Base-by-base conservation (phyloP, 1,140 invertebrate species). In the Marisa cornuarietis region DNA sequence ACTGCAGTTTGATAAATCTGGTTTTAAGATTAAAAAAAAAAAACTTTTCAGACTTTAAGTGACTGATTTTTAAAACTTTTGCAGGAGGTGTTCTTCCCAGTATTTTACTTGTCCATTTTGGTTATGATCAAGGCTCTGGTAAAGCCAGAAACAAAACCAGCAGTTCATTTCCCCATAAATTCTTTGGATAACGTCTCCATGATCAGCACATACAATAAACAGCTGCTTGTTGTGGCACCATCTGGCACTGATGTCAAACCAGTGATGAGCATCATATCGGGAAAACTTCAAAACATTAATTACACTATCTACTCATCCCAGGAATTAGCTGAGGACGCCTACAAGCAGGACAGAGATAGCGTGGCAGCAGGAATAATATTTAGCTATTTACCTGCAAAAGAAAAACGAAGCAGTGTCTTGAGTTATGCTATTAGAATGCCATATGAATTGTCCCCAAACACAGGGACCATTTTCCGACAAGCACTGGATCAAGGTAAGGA, bases 41-140 rank as follows among this genome's bases (percentile, higher is more conserved):
- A n/a, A n/a, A n/a, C n/a, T n/a, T 61, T 10, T 7, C 42, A 26
- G 18, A 63, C 14, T 65, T 71, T 51, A 54, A n/a, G 16, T 4
- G 20, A 24, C 20, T 58, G 63, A 20, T 20, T 42, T 71, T 74
- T 69, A 79, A 18, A 68, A 76, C 76, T 63, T 78, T 81, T 85
- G 63, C 83, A 88, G 87, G 87, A 88, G 68, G 62, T 88, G 13
- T 72, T 88, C 18, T 84, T 79, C 68, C 87, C 87, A n/a, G 75
- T 88, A 24, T 86, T 86, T 78, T 88, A 87, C 77, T 76, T 87
- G 54, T 72, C 52, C 0, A 82, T 88, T 13, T 76, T 88, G 26
- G 80, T 83, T 16, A 66, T 87, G 78, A 85, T 85, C 20, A 85
- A 84, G 63, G 79, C 42, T 8, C 71, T 83, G 6, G 73, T 74